Conservation (phyloP, 2,888 invertebrate species). For the Cerastis rubricosa region DNA sequence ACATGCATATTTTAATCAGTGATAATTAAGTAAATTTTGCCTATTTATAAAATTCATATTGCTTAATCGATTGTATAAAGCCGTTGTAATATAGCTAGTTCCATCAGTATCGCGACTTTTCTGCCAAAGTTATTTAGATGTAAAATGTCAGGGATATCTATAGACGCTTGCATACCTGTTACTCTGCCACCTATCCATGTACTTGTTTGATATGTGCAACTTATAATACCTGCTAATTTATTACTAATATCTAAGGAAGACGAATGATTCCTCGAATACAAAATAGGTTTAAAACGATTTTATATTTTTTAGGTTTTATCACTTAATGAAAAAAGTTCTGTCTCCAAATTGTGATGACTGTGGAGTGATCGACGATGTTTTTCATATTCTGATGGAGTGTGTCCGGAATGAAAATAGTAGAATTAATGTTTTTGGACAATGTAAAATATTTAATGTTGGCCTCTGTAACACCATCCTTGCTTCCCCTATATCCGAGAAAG, state of each 20-base stretch:
- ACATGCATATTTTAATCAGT: conserved; percentile 15
- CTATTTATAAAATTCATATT: conserved; percentile 34
- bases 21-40: conserved; percentile 15
- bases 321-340: no score
- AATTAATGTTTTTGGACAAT: no score
- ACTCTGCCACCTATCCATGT: conserved; percentile 37
- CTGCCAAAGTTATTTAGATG: conserved; percentile 60
- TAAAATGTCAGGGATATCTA: conserved; percentile 78
- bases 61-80: conserved; percentile 34
- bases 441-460: no score
- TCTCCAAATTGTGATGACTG: no score
- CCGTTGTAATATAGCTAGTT: conserved; percentile 39
- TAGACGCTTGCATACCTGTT: conserved; percentile 48
- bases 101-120: conserved; percentile 56
- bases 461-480: no score
- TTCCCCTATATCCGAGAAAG: no score
- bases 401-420: no score
- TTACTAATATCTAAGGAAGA: conserved; percentile 31
- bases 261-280: conserved; percentile 47
- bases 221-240: conserved; percentile 44
- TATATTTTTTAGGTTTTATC: no score
- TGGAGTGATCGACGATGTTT: no score
- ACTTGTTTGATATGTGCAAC: conserved; percentile 46
- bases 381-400: no score
- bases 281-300: no score